Base-by-base conservation (phyloP, 2,113 vertebrate species). In the Gadus macrocephalus region DNA sequence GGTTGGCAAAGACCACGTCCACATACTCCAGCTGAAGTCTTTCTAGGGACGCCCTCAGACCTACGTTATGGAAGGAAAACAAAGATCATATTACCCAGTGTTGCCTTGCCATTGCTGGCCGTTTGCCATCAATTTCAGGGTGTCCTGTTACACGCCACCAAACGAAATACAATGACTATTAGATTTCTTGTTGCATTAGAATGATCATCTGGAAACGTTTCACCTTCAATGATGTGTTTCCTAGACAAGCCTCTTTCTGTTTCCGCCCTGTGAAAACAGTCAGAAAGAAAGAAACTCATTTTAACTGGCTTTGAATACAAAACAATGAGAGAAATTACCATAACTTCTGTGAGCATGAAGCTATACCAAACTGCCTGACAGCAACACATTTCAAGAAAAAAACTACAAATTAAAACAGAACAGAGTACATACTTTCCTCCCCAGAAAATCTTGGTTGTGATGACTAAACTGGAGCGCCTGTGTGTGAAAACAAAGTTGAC, bases 381-480 rank as follows among this genome's bases (percentile, higher is more conserved):
- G 42, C 11, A 49, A 11, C 42, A 14, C 2, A 49, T 49, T 49
- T 49, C 12, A 9, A 49, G 1, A 49, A 17, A 59, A 19, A 17
- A n/a, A 4, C 1, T n/a, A 60, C 1, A 77, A 35, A 71, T 35
- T 55, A 19, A 69, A 16, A 70, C 27, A 67, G n/a, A 69, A 35
- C 66, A 20, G 49, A 2, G 31, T 31, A 95, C 96, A 74, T 94
- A 98, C 96, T 97, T 98, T 94, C 96, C 95, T 66, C 96, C 96
- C 96, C 96, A 98, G 93, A 96, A 98, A 89, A 98, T 94, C 86
- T 98, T 98, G 68, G 96, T 98, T 72, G 96, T 98, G 86, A 98
- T 98, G 83, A 98, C 96, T 73, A 98, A 92, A 91, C 95, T 98
- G 90, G 96, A 98, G 1, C 96, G 92, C 69, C 96, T 98, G 88